phyloP scores from a whole-genome alignment of 2,888 invertebrate genomes.

The Ichneumoninae sp. region DNA sequence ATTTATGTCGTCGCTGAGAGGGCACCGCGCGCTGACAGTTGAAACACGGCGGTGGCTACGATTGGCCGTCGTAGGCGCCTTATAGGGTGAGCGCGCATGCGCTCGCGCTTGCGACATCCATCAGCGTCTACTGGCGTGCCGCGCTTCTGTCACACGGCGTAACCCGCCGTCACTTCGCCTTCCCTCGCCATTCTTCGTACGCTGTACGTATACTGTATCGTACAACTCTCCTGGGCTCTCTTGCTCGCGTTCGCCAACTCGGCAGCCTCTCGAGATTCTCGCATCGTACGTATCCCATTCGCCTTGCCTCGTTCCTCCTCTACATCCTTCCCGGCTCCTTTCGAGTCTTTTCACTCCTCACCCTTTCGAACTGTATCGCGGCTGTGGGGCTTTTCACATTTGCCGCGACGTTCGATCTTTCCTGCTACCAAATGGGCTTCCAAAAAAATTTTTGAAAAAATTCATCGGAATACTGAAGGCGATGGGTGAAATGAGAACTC shows the following conservation, averaged over 20 bases:
- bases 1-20: conserved; percentile 80
- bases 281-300: conserved; percentile 44
- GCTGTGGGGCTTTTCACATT: not conserved
- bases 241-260: conserved; percentile 11
- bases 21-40: conserved; percentile 81
- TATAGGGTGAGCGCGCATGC: conserved; percentile 83
- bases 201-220: conserved; percentile 29
- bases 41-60: conserved; percentile 81
- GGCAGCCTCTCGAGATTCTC: conserved; percentile 43
- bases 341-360: conserved; percentile 2
- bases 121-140: conserved; percentile 80
- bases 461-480: not conserved
- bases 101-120: conserved; percentile 81
- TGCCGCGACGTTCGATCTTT: conserved; percentile 39
- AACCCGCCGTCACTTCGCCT: conserved; percentile 74
- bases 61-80: conserved; percentile 81
- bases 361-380: conserved; percentile 4
- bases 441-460: not conserved
- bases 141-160: conserved; percentile 78
- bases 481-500: not conserved
- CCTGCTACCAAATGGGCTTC: conserved; percentile 56
- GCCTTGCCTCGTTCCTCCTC: conserved; percentile 69
- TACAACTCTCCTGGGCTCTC: conserved; percentile 24
- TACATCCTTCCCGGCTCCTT: conserved; percentile 8
- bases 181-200: conserved; percentile 67